Evolutionary conservation across 2,113 vertebrate species (phyloP).

Genomic region (Pelobates fuscus): DNA sequence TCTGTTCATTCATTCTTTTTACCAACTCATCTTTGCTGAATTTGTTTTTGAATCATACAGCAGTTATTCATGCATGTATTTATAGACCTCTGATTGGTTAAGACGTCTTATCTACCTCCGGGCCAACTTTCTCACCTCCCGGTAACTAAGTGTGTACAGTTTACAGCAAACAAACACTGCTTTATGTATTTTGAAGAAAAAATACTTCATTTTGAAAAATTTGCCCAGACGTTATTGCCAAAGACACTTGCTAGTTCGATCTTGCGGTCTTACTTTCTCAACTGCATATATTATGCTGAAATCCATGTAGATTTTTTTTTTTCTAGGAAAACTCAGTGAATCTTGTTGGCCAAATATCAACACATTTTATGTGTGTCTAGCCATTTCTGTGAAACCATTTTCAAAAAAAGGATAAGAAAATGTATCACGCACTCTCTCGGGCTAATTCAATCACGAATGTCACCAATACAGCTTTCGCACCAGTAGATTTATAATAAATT

Average conservation of each 20-base stretch:
- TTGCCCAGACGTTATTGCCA: conserved; percentile 43
- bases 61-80: conserved; percentile 44
- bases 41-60: conserved; percentile 38
- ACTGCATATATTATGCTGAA: conserved; percentile 37
- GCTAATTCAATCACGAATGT: too few species aligned
- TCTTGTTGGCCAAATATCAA: too few species aligned
- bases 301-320: conserved; percentile 25
- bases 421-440: too few species aligned
- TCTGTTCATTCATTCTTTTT: conserved; percentile 44
- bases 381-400: too few species aligned
- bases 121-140: conserved; percentile 48
- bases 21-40: conserved; percentile 47
- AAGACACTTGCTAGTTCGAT: conserved; percentile 46
- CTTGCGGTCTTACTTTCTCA: conserved; percentile 37
- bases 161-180: conserved; percentile 46
- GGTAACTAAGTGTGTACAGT: conserved; percentile 46
- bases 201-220: conserved; percentile 42
- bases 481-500: too few species aligned
- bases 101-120: conserved; percentile 44
- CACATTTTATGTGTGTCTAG: too few species aligned
- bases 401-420: too few species aligned
- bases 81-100: conserved; percentile 43
- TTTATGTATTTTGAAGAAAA: conserved; percentile 46
- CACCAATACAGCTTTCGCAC: too few species aligned
- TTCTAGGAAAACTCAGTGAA: conserved; percentile 42